phyloP scores from a whole-genome alignment of 35 echinoderm and acorn worm genomes.

The Diadema setosum region DNA sequence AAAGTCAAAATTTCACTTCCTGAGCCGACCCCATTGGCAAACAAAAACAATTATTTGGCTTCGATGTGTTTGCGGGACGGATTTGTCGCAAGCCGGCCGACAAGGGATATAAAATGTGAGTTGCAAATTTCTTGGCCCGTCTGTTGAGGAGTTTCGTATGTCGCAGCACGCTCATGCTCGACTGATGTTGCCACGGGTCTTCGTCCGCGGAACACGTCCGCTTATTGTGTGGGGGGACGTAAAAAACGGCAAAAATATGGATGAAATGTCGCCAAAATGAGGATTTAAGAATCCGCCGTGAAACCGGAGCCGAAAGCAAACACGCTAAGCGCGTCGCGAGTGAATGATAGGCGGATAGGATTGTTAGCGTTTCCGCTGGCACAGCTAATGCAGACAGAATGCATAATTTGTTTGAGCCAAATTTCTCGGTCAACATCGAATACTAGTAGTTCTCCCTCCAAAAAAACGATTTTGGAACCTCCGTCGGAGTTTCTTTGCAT shows the following conservation, averaged over 20 bases:
- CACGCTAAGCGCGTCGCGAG: neutral
- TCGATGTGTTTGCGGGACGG: neutral
- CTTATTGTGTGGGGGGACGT: neutral
- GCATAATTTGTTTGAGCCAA: neutral
- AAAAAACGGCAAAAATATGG: neutral
- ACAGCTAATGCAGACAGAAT: too few species aligned
- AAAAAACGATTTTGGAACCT: neutral
- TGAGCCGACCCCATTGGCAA: neutral
- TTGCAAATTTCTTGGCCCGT: neutral
- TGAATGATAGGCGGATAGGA: neutral
- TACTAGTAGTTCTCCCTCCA: neutral
- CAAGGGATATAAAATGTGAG: neutral
- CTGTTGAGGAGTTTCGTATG: neutral
- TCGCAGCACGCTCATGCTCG: neutral
- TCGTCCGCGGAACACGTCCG: neutral
- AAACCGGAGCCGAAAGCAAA: neutral
- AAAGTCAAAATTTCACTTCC: too few species aligned
- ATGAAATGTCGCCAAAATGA: conserved; percentile 29
- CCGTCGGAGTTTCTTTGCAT: too few species aligned
- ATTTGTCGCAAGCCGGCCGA: neutral
- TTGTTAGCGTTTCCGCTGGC: too few species aligned
- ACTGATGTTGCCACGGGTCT: neutral
- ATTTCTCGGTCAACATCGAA: neutral
- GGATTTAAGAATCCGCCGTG: conserved; percentile 1
- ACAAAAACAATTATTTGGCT: conserved; percentile 33